These are phyloP conservation scores for Hesperophylax magnus DNA, from an alignment of 1,140 invertebrate species.

Conservation along the genomic window DNA sequence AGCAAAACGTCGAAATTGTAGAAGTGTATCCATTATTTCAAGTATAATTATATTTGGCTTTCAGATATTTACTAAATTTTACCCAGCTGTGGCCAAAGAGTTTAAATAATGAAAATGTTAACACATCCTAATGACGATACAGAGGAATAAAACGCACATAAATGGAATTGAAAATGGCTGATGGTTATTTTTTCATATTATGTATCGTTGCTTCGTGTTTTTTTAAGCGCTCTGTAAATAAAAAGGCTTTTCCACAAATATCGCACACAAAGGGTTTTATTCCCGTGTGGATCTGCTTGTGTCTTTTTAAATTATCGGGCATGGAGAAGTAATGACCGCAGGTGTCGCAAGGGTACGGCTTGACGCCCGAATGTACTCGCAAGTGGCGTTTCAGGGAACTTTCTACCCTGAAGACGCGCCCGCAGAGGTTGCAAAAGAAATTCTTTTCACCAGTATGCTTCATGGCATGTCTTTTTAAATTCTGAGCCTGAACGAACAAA, in stretches of 20 bases:
- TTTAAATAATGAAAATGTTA: too few species aligned
- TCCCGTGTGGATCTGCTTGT: conserved; percentile 3
- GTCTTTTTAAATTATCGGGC: neutral
- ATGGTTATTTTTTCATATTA: too few species aligned
- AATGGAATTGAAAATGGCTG: too few species aligned
- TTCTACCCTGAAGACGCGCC: neutral
- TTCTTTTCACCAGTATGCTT: conserved; percentile 9
- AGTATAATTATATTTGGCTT: too few species aligned
- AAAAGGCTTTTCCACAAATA: neutral
- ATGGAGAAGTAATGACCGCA: neutral
- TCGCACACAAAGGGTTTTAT: neutral
- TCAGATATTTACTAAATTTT: too few species aligned
- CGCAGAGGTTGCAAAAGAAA: conserved; percentile 18
- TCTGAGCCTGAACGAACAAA: neutral
- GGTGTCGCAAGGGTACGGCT: neutral
- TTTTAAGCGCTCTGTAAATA: neutral
- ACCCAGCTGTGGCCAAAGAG: too few species aligned
- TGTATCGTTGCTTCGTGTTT: neutral
- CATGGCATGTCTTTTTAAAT: conserved; percentile 16
- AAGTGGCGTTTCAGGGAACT: conserved; percentile 14
- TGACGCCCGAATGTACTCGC: neutral
- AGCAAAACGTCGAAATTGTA: too few species aligned
- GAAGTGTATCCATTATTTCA: too few species aligned
- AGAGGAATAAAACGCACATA: too few species aligned
- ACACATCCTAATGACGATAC: too few species aligned